Base-by-base conservation (phyloP, 2,113 vertebrate species). In the Camelus bactrianus region DNA sequence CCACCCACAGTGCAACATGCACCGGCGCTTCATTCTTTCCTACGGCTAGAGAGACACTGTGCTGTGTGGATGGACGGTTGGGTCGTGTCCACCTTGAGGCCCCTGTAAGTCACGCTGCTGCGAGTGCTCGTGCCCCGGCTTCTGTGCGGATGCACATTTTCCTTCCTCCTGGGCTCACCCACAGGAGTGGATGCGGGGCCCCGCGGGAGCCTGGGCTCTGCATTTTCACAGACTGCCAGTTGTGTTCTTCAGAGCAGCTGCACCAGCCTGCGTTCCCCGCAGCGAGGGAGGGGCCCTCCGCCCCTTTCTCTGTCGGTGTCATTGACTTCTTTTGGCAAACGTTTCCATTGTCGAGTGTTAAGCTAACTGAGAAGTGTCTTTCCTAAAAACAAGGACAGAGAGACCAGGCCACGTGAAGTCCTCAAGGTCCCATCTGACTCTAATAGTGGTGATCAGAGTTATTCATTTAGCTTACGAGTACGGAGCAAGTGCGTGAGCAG, bases 191-290 rank as follows among this genome's bases (percentile, higher is more conserved):
- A 17, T 19, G 32, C 42, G 12, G 24, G 20, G 19, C 14, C 26
- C 1, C 5, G 0, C 30, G 54, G 3, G 26, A 19, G 12, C 30
- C n/a, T n/a, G 10, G 5, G 14, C 30, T 48, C 8, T 15, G 7
- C 15, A 5, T 13, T 48, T 38, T 79, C 69, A 62, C 88, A 90
- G 38, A 35, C 4, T 10, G 32, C 1, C 35, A 20, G 17, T 26
- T 30, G 50, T 46, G 0, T 10, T 62, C 75, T 42, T 77, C 30
- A 19, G 28, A 22, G 75, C n/a, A 30, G 30, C 11, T 15, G 7
- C 0, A 0, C 30, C 38, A 35, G 60, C 58, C n/a, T 32, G 2
- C 1, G 0, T 54, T 17, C 14, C 5, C 0, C 8, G 6, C 16
- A 30, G 22, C 28, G 38, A 12, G 0, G 4, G 4, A 2, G 35